Base-by-base conservation (phyloP, 2,888 invertebrate genomes). In the Antitype chi region DNA sequence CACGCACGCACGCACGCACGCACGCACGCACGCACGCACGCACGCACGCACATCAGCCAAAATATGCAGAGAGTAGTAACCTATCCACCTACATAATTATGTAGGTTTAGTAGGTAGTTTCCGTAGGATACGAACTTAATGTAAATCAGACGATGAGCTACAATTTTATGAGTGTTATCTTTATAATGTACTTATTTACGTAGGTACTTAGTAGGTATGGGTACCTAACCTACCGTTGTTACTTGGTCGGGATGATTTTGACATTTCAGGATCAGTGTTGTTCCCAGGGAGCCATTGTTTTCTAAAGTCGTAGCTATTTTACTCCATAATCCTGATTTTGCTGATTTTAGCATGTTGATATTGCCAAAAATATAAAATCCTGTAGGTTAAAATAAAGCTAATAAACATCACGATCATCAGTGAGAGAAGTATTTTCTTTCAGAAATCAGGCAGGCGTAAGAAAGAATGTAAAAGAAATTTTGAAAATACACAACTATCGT, bases 281-380 rank as follows among this genome's bases (percentile, higher is more conserved):
- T 82, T 43, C 97, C 97, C 63, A 97, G 79, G 0, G 96, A 94
- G 8, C 94, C 90, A 71, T 94, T 94, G 1, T 91, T 83, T 81
- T 94, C 94, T 52, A 97, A 91, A 0, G 95, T 96, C 0, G 86
- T 82, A n/a, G 96, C 95, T 38, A 97, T 96, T 83, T 97, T 94
- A 25, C 86, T 91, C 97, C 97, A 97, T 43, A 97, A 92, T 23
- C 92, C 85, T 23, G 97, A 97, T 69, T 95, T 96, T 4, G 87
- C 86, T 86, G 87, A 85, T 87, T 94, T 95, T 9, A 97, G 89
- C 71, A 96, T 95, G 8, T 96, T 91, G 85, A 97, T 97, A 88
- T 98, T 98, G 38, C 98, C 98, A 88, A 98, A 97, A 59, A 98
- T 97, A 89, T 97, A 98, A 76, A 98, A 96, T 2, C 98, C 97